phyloP scores from a whole-genome alignment of 2,113 vertebrate species.

The Dicaeum eximium region DNA sequence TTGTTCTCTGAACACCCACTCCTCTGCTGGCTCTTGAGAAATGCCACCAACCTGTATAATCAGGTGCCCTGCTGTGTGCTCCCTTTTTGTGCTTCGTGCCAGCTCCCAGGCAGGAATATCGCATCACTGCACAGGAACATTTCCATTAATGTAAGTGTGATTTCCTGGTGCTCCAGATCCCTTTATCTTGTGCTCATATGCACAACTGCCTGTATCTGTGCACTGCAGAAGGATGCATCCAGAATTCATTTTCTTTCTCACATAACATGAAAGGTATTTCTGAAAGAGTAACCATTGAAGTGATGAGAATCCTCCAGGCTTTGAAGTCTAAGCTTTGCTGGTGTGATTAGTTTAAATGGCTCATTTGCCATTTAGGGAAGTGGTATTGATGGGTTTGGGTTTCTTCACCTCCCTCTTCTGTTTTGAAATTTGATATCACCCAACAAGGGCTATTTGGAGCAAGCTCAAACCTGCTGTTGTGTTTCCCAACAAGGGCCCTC shows the following conservation, averaged over 20 bases:
- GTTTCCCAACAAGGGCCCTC: neutral
- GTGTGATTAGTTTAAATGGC: neutral
- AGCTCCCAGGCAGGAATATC: neutral
- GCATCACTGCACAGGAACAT: neutral
- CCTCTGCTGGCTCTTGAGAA: neutral
- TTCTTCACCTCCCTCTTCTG: neutral
- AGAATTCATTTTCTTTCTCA: slow-evolving; percentile 13
- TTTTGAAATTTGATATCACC: neutral
- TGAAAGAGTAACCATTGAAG: neutral
- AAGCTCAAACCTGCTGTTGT: neutral
- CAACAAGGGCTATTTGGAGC: neutral
- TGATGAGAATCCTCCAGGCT: slow-evolving; percentile 13
- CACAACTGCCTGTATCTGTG: slow-evolving; percentile 16
- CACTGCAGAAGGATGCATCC: neutral
- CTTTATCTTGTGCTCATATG: neutral
- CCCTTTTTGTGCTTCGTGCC: neutral
- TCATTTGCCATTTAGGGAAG: neutral
- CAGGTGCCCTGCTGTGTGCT: neutral
- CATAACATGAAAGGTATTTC: slow-evolving; percentile 20
- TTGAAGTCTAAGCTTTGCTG: slow-evolving; percentile 3
- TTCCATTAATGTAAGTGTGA: neutral
- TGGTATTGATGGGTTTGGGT: neutral
- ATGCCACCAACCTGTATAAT: neutral
- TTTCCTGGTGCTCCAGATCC: neutral
- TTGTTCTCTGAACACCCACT: neutral